Base-by-base conservation (phyloP, 2,797 vertebrate genomes). In the Eulemur rubriventer region DNA sequence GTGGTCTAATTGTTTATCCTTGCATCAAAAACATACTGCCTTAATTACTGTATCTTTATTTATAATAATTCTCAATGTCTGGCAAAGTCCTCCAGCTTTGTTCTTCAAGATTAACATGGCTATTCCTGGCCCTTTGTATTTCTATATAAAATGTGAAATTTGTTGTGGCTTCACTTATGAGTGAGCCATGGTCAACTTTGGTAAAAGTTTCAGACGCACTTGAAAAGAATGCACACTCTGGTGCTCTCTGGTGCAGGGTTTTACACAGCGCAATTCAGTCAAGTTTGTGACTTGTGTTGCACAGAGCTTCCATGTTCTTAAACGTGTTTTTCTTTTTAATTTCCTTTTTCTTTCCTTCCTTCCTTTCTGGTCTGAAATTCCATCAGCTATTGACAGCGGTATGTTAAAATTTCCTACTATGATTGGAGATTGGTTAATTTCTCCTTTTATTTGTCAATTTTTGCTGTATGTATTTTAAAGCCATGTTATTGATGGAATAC, bases 1-100 rank as follows among this genome's bases (percentile, higher is more conserved):
- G 41, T 90, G 43, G 30, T 70, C 26, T 59, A 70, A 50, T 88
- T 82, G 12, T 82, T 91, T 81, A 94, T 55, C 30, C 35, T 90
- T 95, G n/a, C 30, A 84, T 91, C 48, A 86, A 81, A 89, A 84
- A 48, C 46, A 79, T 52, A 10, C 26, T 92, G 18, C 35, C 46
- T 82, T 92, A 70, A 90, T 90, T 82, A 72, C 61, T 78, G 8
- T 63, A 41, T 38, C 50, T 80, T 89, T 85, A 86, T 70, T 93
- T 86, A 50, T 59, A 91, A 57, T 70, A 81, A 79, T 59, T 94
- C 20, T 76, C 11, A 46, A 16, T 65, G 11, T 75, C 38, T 63
- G 28, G 7, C 33, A 73, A 91, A 73, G 30, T 81, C 26, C 9
- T 69, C 80, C 30, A 73, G 16, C 26, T 41, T 92, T 96, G 81